Percentiles rank a stretch among this genome's conserved stretches.
Evolutionary conservation across 2,113 vertebrate genomes (phyloP).

Genomic region (Pluvianellus socialis): DNA sequence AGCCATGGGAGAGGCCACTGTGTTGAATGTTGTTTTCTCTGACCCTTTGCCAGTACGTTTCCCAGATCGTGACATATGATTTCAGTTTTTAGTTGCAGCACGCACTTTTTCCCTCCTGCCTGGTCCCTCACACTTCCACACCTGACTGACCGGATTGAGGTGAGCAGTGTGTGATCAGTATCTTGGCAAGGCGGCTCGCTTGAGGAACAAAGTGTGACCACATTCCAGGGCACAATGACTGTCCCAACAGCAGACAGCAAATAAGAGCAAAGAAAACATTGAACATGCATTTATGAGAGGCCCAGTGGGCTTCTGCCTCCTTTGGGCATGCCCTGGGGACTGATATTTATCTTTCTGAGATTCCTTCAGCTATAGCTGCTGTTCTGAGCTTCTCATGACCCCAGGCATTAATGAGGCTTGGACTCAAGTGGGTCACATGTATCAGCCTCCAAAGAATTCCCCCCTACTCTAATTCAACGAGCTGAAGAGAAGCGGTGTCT

Average conservation of each 20-base stretch:
- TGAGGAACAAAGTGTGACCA: not conserved
- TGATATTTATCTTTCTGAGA: not conserved
- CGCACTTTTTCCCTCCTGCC: not conserved
- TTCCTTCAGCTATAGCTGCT: not conserved
- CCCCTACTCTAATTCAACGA: not conserved
- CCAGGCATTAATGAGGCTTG: not conserved
- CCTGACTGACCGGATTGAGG: not conserved
- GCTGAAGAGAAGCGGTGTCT: not conserved
- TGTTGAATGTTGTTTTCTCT: not conserved
- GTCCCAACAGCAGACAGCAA: not conserved
- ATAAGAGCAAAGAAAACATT: not conserved
- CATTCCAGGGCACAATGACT: not conserved
- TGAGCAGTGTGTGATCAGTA: not conserved
- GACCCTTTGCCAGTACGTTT: not conserved
- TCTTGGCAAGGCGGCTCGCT: not conserved
- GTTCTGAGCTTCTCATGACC: not conserved
- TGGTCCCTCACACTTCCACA: not conserved
- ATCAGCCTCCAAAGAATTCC: not conserved
- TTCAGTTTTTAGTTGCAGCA: not conserved
- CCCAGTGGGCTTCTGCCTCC: not conserved
- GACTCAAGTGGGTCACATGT: not conserved
- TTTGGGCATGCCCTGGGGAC: not conserved
- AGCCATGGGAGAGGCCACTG: constrained; percentile 19
- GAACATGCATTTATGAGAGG: not conserved
- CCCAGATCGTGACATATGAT: not conserved